Percentiles rank a stretch among this genome's conserved stretches.
Evolutionary conservation across 2,888 invertebrate genomes (phyloP).

Genomic region (Thelaira solivaga): DNA sequence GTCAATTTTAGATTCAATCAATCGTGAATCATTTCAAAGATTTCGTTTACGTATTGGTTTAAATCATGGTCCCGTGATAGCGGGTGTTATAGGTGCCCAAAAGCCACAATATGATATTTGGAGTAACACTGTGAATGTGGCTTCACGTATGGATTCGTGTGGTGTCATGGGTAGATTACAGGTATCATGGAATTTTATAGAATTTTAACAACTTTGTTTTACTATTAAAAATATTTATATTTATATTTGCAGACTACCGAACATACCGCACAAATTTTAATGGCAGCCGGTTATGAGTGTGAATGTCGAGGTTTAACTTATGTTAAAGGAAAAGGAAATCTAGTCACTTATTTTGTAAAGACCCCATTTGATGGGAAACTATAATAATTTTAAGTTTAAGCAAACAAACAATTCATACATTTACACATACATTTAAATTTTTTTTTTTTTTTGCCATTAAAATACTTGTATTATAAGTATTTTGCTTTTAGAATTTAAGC

Average conservation of each 20-base stretch:
- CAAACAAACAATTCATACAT: not conserved
- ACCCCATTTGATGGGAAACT: constrained; percentile 85
- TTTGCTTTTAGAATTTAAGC: too few relatives aligned
- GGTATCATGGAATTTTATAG: constrained; percentile 78
- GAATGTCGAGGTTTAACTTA: constrained; percentile 94
- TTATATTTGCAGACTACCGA: constrained; percentile 83
- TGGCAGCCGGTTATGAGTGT: constrained; percentile 90
- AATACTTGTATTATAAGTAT: too few relatives aligned
- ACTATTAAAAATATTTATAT: not conserved
- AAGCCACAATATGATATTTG: constrained; percentile 99
- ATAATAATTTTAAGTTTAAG: constrained; percentile 64
- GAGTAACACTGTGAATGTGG: constrained; percentile 99
- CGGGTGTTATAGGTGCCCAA: constrained; percentile 97
- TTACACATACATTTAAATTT: not conserved
- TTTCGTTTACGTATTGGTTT: constrained; percentile 92
- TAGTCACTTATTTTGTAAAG: constrained; percentile 94
- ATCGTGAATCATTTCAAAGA: constrained; percentile 96
- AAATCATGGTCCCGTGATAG: constrained; percentile 84
- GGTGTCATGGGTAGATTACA: constrained; percentile 92
- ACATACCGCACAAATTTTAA: constrained; percentile 88
- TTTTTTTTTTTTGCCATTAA: not conserved
- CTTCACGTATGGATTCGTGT: constrained; percentile 97
- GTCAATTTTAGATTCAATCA: constrained; percentile 95
- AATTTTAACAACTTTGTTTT: not conserved
- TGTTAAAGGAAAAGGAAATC: constrained; percentile 95